A percentile compares a stretch with the other conserved stretches of the same genome.
phyloP scores from a whole-genome alignment of 2,888 invertebrate species.

The Hydrotaea cyrtoneurina region DNA sequence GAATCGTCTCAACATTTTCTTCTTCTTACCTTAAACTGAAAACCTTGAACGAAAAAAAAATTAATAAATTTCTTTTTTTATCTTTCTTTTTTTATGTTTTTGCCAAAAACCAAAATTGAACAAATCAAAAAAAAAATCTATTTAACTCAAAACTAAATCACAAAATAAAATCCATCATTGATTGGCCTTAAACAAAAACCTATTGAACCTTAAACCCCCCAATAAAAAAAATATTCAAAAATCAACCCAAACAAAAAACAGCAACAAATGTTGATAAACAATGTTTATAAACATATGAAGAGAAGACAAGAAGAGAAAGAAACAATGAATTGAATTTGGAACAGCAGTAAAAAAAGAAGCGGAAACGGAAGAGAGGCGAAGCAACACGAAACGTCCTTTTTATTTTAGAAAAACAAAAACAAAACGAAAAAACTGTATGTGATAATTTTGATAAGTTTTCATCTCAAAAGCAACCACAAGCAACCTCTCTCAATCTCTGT shows the following conservation, averaged over 20 bases:
- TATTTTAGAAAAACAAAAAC: too few species aligned
- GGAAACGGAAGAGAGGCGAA: background rate
- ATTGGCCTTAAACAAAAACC: conserved; percentile 40
- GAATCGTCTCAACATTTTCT: conserved; percentile 53
- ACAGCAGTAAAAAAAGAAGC: too few species aligned
- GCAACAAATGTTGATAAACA: conserved; percentile 66
- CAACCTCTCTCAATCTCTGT: background rate
- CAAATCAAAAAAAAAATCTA: conserved; percentile 39
- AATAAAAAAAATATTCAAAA: conserved; percentile 36
- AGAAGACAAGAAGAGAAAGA: background rate
- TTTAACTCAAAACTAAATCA: conserved; percentile 33
- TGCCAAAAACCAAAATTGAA: conserved; percentile 38
- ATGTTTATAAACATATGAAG: conserved; percentile 62
- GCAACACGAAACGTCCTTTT: background rate
- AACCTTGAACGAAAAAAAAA: conserved; percentile 20
- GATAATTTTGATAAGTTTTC: conserved; percentile 6
- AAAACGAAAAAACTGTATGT: conserved; percentile 17
- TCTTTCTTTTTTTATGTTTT: conserved; percentile 65
- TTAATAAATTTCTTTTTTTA: conserved; percentile 64
- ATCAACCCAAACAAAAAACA: background rate
- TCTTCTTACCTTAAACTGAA: conserved; percentile 17
- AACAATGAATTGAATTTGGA: background rate
- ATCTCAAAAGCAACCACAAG: too few species aligned
- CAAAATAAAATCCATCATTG: background rate
- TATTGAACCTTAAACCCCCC: conserved; percentile 24